Evolutionary conservation across 2,888 invertebrate genomes (phyloP).

Genomic region (Campaea margaritaria): DNA sequence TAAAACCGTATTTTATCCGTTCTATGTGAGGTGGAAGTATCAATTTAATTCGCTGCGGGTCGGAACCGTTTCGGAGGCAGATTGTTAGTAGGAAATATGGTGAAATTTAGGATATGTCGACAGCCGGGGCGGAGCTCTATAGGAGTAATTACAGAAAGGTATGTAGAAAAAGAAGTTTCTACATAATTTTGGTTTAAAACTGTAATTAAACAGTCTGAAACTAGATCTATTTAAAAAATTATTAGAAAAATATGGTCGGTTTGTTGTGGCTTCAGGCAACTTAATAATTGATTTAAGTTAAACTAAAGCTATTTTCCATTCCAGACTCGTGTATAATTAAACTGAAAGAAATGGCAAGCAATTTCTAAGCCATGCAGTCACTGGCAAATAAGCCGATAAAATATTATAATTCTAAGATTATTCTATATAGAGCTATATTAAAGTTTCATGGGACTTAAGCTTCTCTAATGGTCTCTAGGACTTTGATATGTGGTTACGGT

Average conservation of each 20-base stretch:
- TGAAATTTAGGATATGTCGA: constrained; percentile 42
- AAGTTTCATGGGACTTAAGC: constrained; percentile 33
- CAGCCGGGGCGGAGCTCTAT: constrained; percentile 7
- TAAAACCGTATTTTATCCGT: constrained; percentile 46
- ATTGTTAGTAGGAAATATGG: constrained; percentile 50
- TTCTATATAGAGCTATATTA: constrained; percentile 35
- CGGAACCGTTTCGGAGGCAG: constrained; percentile 47
- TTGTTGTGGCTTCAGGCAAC: too few relatives aligned
- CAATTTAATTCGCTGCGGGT: constrained; percentile 57
- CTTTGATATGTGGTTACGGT: constrained; percentile 16
- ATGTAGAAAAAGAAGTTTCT: neutral
- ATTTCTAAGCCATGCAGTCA: too few relatives aligned
- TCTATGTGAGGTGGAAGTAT: constrained; percentile 49
- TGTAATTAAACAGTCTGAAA: too few relatives aligned
- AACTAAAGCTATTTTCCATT: too few relatives aligned
- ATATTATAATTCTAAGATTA: constrained; percentile 30
- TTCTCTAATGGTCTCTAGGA: constrained; percentile 7
- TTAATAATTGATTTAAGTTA: too few relatives aligned
- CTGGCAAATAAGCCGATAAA: too few relatives aligned
- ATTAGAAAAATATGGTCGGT: too few relatives aligned
- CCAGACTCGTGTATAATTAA: too few relatives aligned
- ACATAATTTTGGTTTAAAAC: too few relatives aligned
- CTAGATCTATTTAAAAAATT: too few relatives aligned
- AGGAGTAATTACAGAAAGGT: neutral
- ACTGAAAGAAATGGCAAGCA: too few relatives aligned